These are phyloP conservation scores for Nothobranchius furzeri DNA, from an alignment of 2,113 vertebrate genomes.

Conservation along the genomic window DNA sequence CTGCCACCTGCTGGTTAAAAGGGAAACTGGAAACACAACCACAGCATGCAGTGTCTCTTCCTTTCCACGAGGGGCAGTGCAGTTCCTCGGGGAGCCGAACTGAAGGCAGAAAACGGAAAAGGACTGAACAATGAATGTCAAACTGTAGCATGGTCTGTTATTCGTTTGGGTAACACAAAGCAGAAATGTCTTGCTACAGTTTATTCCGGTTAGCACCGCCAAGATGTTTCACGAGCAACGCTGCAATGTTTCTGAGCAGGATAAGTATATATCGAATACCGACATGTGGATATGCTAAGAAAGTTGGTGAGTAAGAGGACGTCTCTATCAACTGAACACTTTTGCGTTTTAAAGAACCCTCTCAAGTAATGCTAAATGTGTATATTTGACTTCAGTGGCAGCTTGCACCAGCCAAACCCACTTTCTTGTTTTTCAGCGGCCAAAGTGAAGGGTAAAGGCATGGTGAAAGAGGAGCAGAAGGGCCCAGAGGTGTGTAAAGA, in stretches of 20 bases:
- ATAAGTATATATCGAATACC: slow-evolving; percentile 28
- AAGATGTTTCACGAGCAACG: slow-evolving; percentile 3
- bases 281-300: slow-evolving; percentile 75
- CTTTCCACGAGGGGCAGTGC: slow-evolving; percentile 26
- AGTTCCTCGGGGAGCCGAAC: accelerated
- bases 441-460: slow-evolving; percentile 83
- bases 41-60: slow-evolving; percentile 8
- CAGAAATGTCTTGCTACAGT: slow-evolving; percentile 51
- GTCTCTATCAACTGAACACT: too few species aligned
- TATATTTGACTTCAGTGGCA: too few species aligned
- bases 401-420: too few species aligned
- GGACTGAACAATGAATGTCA: slow-evolving; percentile 52
- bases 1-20: slow-evolving; percentile 49
- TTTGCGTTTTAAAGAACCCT: not conserved
- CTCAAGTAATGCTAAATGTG: not conserved
- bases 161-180: not conserved
- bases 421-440: slow-evolving; percentile 54
- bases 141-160: slow-evolving; percentile 31
- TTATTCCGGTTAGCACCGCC: slow-evolving; percentile 31
- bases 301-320: slow-evolving; percentile 71
- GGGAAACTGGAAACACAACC: not conserved
- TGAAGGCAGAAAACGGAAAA: slow-evolving; percentile 40
- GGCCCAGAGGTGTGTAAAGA: slow-evolving; percentile 91
- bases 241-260: slow-evolving; percentile 19
- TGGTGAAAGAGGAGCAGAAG: slow-evolving; percentile 77